Conservation (phyloP, 2,888 invertebrate genomes). For the Pollenia griseotomentosa region DNA sequence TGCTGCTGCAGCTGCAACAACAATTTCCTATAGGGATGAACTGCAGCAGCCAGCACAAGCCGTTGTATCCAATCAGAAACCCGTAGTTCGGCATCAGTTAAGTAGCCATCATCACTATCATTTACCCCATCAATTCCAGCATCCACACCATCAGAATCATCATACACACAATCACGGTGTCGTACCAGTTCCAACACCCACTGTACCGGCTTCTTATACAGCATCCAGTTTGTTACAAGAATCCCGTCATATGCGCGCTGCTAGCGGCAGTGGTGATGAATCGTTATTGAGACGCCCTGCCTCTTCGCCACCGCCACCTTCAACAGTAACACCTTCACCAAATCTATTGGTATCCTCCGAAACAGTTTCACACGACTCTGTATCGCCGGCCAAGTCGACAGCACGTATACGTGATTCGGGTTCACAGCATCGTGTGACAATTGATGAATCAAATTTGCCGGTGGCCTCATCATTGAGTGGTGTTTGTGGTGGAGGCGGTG, state of each 20-base stretch:
- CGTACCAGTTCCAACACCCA: slow-evolving; percentile 80
- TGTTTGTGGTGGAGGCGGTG: slow-evolving; percentile 77
- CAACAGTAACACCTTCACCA: slow-evolving; percentile 85
- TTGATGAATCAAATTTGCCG: slow-evolving; percentile 83
- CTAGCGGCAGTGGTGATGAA: slow-evolving; percentile 71
- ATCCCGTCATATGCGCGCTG: slow-evolving; percentile 70
- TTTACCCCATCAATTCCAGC: slow-evolving; percentile 83
- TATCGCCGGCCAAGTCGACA: slow-evolving; percentile 85
- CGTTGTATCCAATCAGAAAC: slow-evolving; percentile 76
- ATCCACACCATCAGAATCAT: slow-evolving; percentile 82
- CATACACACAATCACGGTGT: slow-evolving; percentile 79
- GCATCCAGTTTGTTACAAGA: slow-evolving; percentile 72
- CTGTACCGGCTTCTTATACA: slow-evolving; percentile 79
- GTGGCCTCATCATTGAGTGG: slow-evolving; percentile 79
- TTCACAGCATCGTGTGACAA: slow-evolving; percentile 84
- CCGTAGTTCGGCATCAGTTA: slow-evolving; percentile 78
- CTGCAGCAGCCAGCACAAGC: slow-evolving; percentile 73
- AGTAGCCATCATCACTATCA: slow-evolving; percentile 83
- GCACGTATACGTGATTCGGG: slow-evolving; percentile 80
- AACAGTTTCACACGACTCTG: slow-evolving; percentile 87
- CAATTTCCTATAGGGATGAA: slow-evolving; percentile 69
- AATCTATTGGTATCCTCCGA: slow-evolving; percentile 91
- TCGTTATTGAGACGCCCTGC: slow-evolving; percentile 74
- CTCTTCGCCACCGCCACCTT: slow-evolving; percentile 73
- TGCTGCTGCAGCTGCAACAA: slow-evolving; percentile 73